Base-by-base conservation (phyloP, 2,113 vertebrate species). In the Coptodon rendalli region DNA sequence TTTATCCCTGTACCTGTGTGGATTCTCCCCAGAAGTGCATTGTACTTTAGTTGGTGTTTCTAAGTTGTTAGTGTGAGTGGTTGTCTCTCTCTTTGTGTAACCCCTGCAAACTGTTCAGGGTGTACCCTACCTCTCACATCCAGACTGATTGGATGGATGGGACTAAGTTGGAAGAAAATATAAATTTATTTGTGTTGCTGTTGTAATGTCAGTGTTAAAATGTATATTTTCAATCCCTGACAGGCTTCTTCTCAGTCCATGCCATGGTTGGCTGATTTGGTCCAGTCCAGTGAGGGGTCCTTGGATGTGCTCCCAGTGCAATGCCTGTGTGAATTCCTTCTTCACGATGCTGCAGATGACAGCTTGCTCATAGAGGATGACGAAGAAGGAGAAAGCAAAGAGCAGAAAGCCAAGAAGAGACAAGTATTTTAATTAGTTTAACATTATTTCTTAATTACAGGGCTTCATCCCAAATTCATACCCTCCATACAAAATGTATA, bases 191-290 rank as follows among this genome's bases (percentile, higher is more conserved):
- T 50, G 11, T 78, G 27, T 78, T 78, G 11, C 29, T 24, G 66
- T 43, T 54, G 1, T 38, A 8, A 1, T 52, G 22, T 82, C 29
- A 9, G 4, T n/a, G 9, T 57, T 38, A 22, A 38, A 68, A 68
- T 68, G 19, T 3, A 19, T 24, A 19, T 61, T 82, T 81, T 71
- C 2, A 45, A n/a, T 83, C 83, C 83, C 54, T 40, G 61, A 19
- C 88, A 99, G 99, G 98, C 98, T 10, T 99, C 98, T 0, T 99
- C 99, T 0, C 99, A 99, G 95, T 99, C 99, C 52, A 99, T 99
- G 98, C 99, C 99, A 0, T 99, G 99, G 99, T 94, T 99, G 92
- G 99, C 99, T 1, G 99, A 99, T 89, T 94, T 99, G 90, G 99
- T 99, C 29, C 98, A 99, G 95, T 99, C 99, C 87, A 99, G 98